Conservation (phyloP, 2,113 vertebrate genomes). For the Osmerus eperlanus region DNA sequence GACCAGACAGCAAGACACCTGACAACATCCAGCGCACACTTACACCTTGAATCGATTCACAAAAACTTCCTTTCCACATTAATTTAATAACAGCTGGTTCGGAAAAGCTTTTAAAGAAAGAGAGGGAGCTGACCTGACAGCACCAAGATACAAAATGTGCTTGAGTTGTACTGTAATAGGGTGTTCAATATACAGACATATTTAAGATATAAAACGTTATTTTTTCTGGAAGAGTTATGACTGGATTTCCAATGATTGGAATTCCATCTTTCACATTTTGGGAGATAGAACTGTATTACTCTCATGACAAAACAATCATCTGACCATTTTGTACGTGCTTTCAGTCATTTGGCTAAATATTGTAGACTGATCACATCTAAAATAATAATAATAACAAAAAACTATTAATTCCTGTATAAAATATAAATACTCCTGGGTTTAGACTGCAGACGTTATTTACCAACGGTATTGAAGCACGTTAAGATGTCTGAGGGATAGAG, state of each 20-base stretch:
- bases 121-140: conserved; percentile 23
- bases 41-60: conserved; percentile 61
- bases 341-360: background rate
- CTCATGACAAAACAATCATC: too few relatives aligned
- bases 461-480: conserved; percentile 16
- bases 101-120: conserved; percentile 65
- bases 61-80: conserved; percentile 62
- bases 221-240: too few relatives aligned
- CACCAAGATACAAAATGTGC: background rate
- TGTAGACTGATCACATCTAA: too few relatives aligned
- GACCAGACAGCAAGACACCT: conserved; percentile 34
- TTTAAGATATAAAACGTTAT: too few relatives aligned
- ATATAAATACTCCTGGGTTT: too few relatives aligned
- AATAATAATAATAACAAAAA: too few relatives aligned
- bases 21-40: conserved; percentile 36
- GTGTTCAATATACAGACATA: too few relatives aligned
- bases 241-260: too few relatives aligned
- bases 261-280: too few relatives aligned
- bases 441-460: background rate
- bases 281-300: too few relatives aligned
- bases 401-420: too few relatives aligned
- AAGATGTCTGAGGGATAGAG: background rate
- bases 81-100: conserved; percentile 62
- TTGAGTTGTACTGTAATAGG: background rate
- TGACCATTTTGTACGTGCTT: background rate